Evolutionary conservation across 2,888 invertebrate genomes (phyloP).

Genomic region (Ecdyonurus torrentis): DNA sequence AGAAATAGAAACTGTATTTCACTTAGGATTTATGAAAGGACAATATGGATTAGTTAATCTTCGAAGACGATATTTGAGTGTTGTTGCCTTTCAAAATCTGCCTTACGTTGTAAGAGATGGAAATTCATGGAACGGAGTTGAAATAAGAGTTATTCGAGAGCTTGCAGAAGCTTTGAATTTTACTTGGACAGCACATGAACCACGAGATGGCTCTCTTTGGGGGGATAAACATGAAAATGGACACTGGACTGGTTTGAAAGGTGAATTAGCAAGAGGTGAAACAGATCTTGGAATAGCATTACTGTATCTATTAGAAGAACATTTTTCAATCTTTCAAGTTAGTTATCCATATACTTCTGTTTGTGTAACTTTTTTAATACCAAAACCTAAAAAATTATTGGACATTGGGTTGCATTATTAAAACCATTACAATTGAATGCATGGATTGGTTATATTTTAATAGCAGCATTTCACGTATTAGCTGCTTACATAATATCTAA

Average conservation of each 20-base stretch:
- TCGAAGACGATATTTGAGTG: neutral
- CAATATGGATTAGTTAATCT: neutral
- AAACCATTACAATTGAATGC: neutral
- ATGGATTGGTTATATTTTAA: neutral
- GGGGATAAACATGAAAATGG: neutral
- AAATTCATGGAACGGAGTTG: neutral
- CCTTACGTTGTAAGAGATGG: neutral
- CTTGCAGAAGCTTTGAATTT: neutral
- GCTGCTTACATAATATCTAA: neutral
- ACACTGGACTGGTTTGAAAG: neutral
- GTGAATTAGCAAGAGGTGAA: neutral
- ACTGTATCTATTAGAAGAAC: neutral
- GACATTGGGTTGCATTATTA: neutral
- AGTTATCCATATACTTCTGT: neutral
- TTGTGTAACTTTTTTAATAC: neutral
- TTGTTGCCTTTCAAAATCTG: neutral
- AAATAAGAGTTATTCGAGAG: neutral
- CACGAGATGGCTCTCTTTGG: neutral
- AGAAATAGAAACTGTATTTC: neutral
- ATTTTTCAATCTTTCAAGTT: neutral
- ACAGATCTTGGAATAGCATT: neutral
- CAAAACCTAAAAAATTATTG: neutral
- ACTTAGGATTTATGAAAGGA: neutral
- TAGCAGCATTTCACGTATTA: neutral
- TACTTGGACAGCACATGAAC: neutral